Evolutionary conservation across 23 tunicate species (phyloP).

Genomic region (Oikopleura albicans): DNA sequence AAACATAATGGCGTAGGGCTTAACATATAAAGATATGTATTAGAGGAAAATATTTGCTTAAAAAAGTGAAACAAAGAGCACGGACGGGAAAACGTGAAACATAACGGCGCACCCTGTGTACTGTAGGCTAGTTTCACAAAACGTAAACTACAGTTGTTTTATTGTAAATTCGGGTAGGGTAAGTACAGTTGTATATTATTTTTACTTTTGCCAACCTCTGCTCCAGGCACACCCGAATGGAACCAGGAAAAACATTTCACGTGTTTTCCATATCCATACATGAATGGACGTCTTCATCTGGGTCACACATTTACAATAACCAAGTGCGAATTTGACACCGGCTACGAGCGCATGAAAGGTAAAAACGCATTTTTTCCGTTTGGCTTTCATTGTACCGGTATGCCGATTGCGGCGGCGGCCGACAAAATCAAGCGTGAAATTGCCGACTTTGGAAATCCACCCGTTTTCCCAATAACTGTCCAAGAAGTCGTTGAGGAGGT

Average conservation of each 20-base stretch:
- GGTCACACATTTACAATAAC: constrained; percentile 83
- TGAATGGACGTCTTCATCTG: constrained; percentile 98
- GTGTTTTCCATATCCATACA: constrained; percentile 95
- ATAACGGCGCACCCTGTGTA: too few species aligned
- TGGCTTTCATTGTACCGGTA: constrained; percentile 93
- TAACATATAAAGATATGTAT: too few species aligned
- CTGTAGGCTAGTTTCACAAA: too few species aligned
- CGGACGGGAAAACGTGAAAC: too few species aligned
- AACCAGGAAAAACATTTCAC: constrained; percentile 48
- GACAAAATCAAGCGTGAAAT: constrained; percentile 89
- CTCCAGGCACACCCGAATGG: too few species aligned
- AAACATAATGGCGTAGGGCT: too few species aligned
- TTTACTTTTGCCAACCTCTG: too few species aligned
- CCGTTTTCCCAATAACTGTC: constrained; percentile 33
- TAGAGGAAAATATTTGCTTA: too few species aligned
- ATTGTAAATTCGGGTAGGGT: too few species aligned
- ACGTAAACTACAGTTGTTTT: too few species aligned
- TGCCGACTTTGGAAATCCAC: constrained; percentile 71
- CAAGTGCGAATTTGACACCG: constrained; percentile 94
- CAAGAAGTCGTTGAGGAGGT: constrained; percentile 23
- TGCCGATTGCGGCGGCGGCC: constrained; percentile 98
- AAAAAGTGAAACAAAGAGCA: too few species aligned
- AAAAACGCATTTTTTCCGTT: constrained; percentile 83
- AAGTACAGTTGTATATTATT: too few species aligned
- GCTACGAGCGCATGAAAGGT: constrained; percentile 66